Evolutionary conservation across 2,888 invertebrate genomes (phyloP), one percentile per base, ranked within the genome.

Genomic region (Aleiodes alternator): DNA sequence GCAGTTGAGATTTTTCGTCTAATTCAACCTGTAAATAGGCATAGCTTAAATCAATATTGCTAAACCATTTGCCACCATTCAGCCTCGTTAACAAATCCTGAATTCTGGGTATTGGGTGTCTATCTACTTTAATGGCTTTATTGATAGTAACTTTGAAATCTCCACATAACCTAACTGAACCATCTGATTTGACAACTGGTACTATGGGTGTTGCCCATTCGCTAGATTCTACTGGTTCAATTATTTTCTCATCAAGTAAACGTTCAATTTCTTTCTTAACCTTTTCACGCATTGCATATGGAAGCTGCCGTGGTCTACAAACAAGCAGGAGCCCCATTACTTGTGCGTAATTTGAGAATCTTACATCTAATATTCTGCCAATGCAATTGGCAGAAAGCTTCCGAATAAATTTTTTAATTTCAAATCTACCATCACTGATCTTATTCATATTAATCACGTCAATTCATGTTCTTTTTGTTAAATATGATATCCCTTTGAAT

Each of bases 1-100:
- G 75, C 34, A 83, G 78, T 43, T 85, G 81, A 3, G 86, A 81
- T 72, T 83, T 77, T 56, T 86, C 81, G 69, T 85, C 85, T 2
- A 87, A 77, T 6, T 64, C 34, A 12, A 85, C 73, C 79, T 89
- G 87, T 73, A 84, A 83, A 75, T 87, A 89, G 5, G 87, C 87
- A 71, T 88, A 69, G 38, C n/a, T 66, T 23, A 68, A 38, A 29
- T 73, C 73, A 5, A 73, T 16, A 53, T 68, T 57, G 9, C 38
- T 56, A 16, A 55, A 69, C 55, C 48, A 23, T 56, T n/a, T 50
- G 43, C 68, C 64, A n/a, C 53, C 43, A 29, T 76, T 76, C 1
- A 76, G 11, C 5, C 57, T 66, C 9, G 68, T 43, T 4, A 77
- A 56, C 34, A 75, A 55, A 56, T 76, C 70, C 53, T 76, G 69